Conservation (phyloP, 53 echinoderm and acorn worm genomes). For the Arbacia lixula region DNA sequence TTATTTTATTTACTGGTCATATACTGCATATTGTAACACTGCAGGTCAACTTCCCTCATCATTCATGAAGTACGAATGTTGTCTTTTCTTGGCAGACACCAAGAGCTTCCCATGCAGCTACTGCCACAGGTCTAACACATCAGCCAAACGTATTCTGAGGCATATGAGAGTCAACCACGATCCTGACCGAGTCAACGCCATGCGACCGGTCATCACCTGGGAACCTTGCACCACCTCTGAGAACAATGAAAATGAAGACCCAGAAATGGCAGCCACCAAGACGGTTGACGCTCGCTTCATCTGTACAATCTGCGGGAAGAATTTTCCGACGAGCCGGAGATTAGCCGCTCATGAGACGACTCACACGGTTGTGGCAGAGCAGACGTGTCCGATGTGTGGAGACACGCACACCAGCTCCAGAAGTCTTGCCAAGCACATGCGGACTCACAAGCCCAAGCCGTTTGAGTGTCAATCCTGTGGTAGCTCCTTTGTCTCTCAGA, state of each 20-base stretch:
- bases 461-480: conserved; percentile 28
- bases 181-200: not conserved
- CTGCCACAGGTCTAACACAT: not conserved
- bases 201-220: conserved; percentile 27
- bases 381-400: conserved; percentile 5
- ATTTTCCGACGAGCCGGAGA: conserved; percentile 34
- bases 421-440: conserved; percentile 38
- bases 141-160: conserved; percentile 28
- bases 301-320: conserved; percentile 43
- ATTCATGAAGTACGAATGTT: no score
- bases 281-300: conserved; percentile 15
- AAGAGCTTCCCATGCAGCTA: conserved; percentile 16
- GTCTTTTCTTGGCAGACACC: no score
- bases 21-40: no score
- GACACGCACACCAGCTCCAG: not conserved
- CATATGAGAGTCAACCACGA: conserved; percentile 24
- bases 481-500: not conserved
- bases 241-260: conserved; percentile 16
- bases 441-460: conserved; percentile 35
- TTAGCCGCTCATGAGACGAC: conserved; percentile 37
- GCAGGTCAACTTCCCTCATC: no score
- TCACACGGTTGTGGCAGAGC: not conserved
- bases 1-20: no score
- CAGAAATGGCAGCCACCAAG: not conserved
- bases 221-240: not conserved